phyloP scores from a whole-genome alignment of 2,888 invertebrate genomes.

The Drosophila peninsularis region DNA sequence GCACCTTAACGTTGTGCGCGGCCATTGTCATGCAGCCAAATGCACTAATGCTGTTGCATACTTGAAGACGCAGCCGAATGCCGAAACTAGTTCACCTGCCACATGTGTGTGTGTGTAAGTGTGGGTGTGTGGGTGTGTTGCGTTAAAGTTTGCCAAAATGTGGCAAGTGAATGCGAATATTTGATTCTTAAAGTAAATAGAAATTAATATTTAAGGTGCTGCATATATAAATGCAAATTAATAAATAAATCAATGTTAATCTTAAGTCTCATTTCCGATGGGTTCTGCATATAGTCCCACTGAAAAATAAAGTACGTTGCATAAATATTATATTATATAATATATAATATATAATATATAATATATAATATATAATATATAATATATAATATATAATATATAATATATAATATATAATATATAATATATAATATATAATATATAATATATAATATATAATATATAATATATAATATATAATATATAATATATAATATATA shows the following conservation, averaged over 20 bases:
- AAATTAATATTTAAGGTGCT: neutral
- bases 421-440: no score
- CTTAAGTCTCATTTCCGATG: neutral
- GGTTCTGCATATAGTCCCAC: neutral
- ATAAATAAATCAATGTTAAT: no score
- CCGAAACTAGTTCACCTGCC: slow-evolving; percentile 18
- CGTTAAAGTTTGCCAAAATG: slow-evolving; percentile 20
- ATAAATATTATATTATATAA: no score
- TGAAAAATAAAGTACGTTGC: no score
- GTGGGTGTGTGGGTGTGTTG: slow-evolving; percentile 6
- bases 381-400: no score
- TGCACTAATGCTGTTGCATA: slow-evolving; percentile 68
- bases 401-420: no score
- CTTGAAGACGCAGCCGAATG: slow-evolving; percentile 35
- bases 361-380: no score
- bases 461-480: no score
- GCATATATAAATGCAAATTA: no score
- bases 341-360: no score
- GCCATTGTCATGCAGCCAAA: slow-evolving; percentile 58
- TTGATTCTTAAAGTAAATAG: neutral
- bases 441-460: no score
- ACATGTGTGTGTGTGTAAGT: slow-evolving; percentile 9
- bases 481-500: no score
- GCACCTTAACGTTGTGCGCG: slow-evolving; percentile 28
- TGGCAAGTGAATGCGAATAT: slow-evolving; percentile 1